These are phyloP conservation scores for Eremophila alpestris DNA, from an alignment of 2,797 vertebrate genomes.

Conservation along the genomic window DNA sequence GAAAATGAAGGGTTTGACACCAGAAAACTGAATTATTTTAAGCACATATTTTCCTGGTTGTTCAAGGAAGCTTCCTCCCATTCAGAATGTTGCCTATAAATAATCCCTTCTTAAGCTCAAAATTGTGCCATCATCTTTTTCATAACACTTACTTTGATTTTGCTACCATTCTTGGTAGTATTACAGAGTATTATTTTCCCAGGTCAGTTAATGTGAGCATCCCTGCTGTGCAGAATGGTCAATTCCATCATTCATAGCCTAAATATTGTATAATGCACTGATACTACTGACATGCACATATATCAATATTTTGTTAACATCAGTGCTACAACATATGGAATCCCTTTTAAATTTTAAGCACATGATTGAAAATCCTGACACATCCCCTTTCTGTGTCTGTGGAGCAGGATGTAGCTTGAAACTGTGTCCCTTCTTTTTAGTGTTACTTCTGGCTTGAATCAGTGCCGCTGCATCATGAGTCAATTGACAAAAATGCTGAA, in stretches of 20 bases:
- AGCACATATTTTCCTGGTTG: neutral
- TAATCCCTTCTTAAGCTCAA: neutral
- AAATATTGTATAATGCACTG: neutral
- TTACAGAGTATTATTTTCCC: neutral
- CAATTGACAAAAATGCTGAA: conserved; percentile 54
- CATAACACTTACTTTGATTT: neutral
- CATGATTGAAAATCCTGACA: neutral
- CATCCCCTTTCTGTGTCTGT: neutral
- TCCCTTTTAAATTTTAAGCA: neutral
- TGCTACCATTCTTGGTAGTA: neutral
- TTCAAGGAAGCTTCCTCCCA: neutral
- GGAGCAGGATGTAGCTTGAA: neutral
- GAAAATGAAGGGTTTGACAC: neutral
- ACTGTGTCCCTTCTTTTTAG: conserved; percentile 19
- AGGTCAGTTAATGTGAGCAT: neutral
- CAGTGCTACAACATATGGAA: neutral
- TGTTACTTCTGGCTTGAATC: conserved; percentile 52
- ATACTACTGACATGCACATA: neutral
- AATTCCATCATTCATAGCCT: neutral
- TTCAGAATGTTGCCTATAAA: neutral
- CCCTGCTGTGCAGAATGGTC: neutral
- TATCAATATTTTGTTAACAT: neutral
- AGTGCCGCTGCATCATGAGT: neutral
- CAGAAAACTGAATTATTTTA: neutral
- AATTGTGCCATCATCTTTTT: neutral